Conservation (phyloP, 2,888 invertebrate genomes). For the Folsomia candida region DNA sequence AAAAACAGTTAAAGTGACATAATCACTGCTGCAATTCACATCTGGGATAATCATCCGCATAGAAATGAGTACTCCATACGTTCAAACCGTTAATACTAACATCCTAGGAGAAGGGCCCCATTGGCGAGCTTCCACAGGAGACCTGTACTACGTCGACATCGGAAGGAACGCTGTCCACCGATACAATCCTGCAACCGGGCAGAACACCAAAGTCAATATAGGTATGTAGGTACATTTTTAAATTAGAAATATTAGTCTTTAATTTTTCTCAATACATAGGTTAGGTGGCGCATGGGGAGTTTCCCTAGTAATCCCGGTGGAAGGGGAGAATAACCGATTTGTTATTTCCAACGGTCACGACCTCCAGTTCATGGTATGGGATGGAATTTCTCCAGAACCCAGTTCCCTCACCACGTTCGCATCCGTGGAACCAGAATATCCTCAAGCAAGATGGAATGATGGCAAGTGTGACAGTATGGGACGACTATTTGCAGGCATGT, state of each 20-base stretch:
- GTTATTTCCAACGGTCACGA: constrained; percentile 63
- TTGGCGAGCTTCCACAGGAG: constrained; percentile 26
- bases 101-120: constrained; percentile 37
- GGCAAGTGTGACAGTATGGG: constrained; percentile 74
- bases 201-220: constrained; percentile 14
- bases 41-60: too few species aligned
- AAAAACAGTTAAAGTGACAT: too few species aligned
- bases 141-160: constrained; percentile 25
- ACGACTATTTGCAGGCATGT: constrained; percentile 68
- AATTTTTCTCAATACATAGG: background rate
- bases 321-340: constrained; percentile 62
- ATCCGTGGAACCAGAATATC: constrained; percentile 59
- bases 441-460: constrained; percentile 68
- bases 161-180: constrained; percentile 26
- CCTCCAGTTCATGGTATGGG: constrained; percentile 65
- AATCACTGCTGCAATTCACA: too few species aligned
- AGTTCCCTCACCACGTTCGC: constrained; percentile 58
- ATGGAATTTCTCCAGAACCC: constrained; percentile 56
- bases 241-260: constrained; percentile 51
- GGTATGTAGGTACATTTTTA: background rate
- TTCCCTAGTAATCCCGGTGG: constrained; percentile 65
- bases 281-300: constrained; percentile 55
- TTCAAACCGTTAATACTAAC: constrained; percentile 20
- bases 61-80: constrained; percentile 22
- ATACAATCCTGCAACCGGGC: constrained; percentile 24